Conservation (phyloP, 2,888 invertebrate species). For the Boloria selene region DNA sequence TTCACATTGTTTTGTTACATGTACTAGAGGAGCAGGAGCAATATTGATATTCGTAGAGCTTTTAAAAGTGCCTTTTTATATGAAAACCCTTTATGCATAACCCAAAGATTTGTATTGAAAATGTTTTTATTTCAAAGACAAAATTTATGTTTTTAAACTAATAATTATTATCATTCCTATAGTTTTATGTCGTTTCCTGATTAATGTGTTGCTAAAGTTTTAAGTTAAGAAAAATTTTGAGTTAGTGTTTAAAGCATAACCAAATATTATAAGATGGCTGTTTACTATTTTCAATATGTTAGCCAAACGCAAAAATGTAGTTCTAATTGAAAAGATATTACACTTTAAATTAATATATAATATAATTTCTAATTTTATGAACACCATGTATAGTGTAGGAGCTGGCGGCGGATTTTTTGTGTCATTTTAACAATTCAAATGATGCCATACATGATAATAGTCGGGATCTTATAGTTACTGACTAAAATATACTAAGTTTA, state of each 20-base stretch:
- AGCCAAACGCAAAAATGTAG: not conserved
- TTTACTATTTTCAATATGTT: slow-evolving; percentile 18
- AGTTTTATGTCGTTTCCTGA: slow-evolving; percentile 52
- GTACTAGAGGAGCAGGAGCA: slow-evolving; percentile 17
- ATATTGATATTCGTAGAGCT: slow-evolving; percentile 37
- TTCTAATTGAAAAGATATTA: slow-evolving; percentile 18
- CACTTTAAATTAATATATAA: not conserved
- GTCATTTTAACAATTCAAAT: no score
- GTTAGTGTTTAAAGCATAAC: slow-evolving; percentile 32
- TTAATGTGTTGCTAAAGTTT: slow-evolving; percentile 42
- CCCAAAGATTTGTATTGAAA: slow-evolving; percentile 46
- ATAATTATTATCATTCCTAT: slow-evolving; percentile 61
- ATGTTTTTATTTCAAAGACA: slow-evolving; percentile 22
- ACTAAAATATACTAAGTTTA: no score
- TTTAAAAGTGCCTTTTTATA: slow-evolving; percentile 44
- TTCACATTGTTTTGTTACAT: not conserved
- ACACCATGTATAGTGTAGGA: no score
- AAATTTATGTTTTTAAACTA: slow-evolving; percentile 26
- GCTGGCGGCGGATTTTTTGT: no score
- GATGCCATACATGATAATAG: no score
- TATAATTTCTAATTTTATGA: no score
- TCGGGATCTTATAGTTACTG: no score
- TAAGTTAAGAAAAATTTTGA: no score
- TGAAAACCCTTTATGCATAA: slow-evolving; percentile 35
- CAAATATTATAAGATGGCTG: slow-evolving; percentile 32